Evolutionary conservation across 1,140 invertebrate species (phyloP), one percentile per base, ranked within the genome.

Genomic region (Ruditapes philippinarum): DNA sequence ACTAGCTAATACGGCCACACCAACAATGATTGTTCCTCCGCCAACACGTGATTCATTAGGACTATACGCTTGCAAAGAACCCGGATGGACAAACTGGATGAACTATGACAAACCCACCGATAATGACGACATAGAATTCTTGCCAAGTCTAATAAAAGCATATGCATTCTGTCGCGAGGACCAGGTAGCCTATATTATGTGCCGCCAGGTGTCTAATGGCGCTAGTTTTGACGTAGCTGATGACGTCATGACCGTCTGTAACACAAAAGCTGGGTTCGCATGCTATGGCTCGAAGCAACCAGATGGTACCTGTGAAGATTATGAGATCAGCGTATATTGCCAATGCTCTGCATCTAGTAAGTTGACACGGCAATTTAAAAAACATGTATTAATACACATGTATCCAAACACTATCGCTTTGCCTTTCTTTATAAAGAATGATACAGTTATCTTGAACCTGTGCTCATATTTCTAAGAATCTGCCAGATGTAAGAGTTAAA

Each of bases 11-110:
- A 45, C 22, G n/a, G 82, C 33, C 62, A 49, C 42, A 33, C 79
- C 79, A 65, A 11, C 73, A 3, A 14, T 40, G 19, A 57, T 11
- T 7, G 36, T 42, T 0, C 38, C 51, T 4, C 5, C 54, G 1
- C 19, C 36, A 22, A 14, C 22, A 17, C 62, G 42, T n/a, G 19
- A 5, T n/a, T 14, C 25, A 19, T 31, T 4, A 17, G 38, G 68
- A 51, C 51, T 42, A 38, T 31, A 74, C 7, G 49, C 36, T 17
- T 91, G 88, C 98, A 97, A 94, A 95, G 96, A 90, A 22, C 94
- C 96, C 3, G 98, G 98, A 0, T 98, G 98, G 98, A 97, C 97
- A 0, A 93, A 96, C 14, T 98, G 98, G 98, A 96, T 98, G 68
- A 98, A 97, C 95, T 96, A 96, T 79, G 96, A 82, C 40, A 89